Evolutionary conservation across 2,797 vertebrate species (phyloP).

Genomic region (Onychomys torridus): DNA sequence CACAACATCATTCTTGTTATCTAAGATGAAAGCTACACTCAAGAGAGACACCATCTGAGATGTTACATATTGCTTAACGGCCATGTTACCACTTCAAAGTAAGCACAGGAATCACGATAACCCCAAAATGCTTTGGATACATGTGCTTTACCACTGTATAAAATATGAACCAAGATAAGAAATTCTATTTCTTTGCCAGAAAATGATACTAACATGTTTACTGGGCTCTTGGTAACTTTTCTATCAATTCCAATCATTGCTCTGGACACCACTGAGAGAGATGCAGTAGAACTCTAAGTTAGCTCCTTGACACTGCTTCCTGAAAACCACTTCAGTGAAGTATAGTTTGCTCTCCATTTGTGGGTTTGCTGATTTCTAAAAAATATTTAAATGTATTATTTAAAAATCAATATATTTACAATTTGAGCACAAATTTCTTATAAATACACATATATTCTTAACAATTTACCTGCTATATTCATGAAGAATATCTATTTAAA

Average conservation of each 20-base stretch:
- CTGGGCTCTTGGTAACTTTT: not conserved
- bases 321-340: slow-evolving; percentile 35
- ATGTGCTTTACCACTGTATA: not conserved
- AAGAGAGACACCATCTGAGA: not conserved
- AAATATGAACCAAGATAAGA: slow-evolving; percentile 25
- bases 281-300: not conserved
- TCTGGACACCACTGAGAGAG: not conserved
- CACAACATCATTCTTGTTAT: not conserved
- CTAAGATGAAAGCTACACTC: not conserved
- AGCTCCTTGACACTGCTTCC: not conserved
- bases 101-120: not conserved
- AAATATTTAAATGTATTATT: slow-evolving; percentile 1
- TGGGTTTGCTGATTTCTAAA: slow-evolving; percentile 6
- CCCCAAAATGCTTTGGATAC: slow-evolving; percentile 21
- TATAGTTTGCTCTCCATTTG: not conserved
- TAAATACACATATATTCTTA: not conserved
- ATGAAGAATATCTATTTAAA: slow-evolving; percentile 52
- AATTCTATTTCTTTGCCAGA: slow-evolving; percentile 42
- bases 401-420: not conserved
- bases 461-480: slow-evolving; percentile 14
- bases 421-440: slow-evolving; percentile 42
- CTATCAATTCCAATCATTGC: not conserved
- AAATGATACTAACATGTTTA: not conserved
- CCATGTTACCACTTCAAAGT: not conserved
- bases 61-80: slow-evolving; percentile 3